Percentiles rank a stretch among this genome's conserved stretches.
These are phyloP conservation scores for Matsumurasca onukii DNA, from an alignment of 1,140 invertebrate species.

Conservation along the genomic window DNA sequence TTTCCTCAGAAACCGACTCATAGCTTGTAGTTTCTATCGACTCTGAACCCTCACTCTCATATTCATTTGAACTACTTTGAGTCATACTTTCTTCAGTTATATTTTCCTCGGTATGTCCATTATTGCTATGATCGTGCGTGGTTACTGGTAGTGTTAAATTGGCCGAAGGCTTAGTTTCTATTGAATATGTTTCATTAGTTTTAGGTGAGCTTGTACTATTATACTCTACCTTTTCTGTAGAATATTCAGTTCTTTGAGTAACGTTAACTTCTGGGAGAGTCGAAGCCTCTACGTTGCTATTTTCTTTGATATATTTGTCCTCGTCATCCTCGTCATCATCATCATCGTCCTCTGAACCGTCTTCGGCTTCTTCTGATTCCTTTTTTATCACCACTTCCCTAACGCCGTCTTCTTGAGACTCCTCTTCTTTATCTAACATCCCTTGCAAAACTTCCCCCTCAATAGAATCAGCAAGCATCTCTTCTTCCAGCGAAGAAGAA, in stretches of 20 bases:
- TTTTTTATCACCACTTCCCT: not conserved
- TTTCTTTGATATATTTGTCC: not conserved
- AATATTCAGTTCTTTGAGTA: no score
- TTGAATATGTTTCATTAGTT: no score
- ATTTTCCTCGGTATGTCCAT: not conserved
- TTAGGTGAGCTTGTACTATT: no score
- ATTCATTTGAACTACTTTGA: not conserved
- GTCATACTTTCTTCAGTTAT: not conserved
- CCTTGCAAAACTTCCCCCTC: not conserved
- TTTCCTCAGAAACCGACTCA: no score
- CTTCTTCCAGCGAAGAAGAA: conserved; percentile 24
- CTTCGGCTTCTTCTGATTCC: no score
- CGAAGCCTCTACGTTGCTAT: not conserved
- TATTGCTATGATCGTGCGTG: not conserved
- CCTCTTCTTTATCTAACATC: not conserved
- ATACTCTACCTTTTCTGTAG: no score
- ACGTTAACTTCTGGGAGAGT: no score
- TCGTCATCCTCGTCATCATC: no score
- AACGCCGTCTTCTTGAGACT: not conserved
- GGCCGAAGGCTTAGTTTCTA: no score
- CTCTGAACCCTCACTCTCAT: no score
- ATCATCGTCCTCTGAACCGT: no score
- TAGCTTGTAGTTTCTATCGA: no score
- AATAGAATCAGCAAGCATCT: not conserved
- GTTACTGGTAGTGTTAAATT: not conserved